Base-by-base conservation (phyloP, 2,888 invertebrate species). In the Cryptus armator region DNA sequence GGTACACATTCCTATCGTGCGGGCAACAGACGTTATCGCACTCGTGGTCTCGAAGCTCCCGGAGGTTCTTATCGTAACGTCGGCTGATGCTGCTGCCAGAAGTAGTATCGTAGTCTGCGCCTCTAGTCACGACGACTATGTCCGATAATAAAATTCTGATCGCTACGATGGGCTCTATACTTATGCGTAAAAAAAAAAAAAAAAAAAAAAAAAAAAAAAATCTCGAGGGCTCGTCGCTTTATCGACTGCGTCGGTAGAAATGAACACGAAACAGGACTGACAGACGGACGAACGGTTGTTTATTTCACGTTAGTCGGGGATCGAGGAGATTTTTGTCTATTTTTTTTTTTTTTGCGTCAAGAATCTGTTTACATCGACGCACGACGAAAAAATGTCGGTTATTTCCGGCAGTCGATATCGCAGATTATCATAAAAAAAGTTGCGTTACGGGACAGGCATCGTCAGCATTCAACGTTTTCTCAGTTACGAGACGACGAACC, bases 1-100 rank as follows among this genome's bases (percentile, higher is more conserved):
- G 32, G 53, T 74, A 74, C 59, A 86, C 86, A 74, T 67, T 66
- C 53, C 77, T 81, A 86, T 83, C 86, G 71, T 75, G 46, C 64
- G 51, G 32, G 44, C 56, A 29, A 14, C 44, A 24, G 68, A 32
- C 67, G 74, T 81, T 82, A 84, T 84, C 81, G 75, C 24, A 24
- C 72, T 56, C 19, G 48, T 62, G 32, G 76, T 72, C 80, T 80
- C 67, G 71, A 59, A 71, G 53, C 24, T 9, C 9, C 37, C 56
- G 56, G 43, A 72, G 14, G 48, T 14, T 64, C 71, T 80, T 80
- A 83, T 83, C 83, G 68, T 53, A 48, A 43, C 74, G 70, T 53
- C 62, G 83, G 29, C 62, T 44, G 79, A 83, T 70, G 68, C 46
- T 32, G 70, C 46, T 19, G 59, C 70, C 67, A 59, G 64, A 48